Percentiles rank a stretch among this genome's conserved stretches.
Evolutionary conservation across 2,888 invertebrate species (phyloP).

Genomic region (Dugesia japonica): DNA sequence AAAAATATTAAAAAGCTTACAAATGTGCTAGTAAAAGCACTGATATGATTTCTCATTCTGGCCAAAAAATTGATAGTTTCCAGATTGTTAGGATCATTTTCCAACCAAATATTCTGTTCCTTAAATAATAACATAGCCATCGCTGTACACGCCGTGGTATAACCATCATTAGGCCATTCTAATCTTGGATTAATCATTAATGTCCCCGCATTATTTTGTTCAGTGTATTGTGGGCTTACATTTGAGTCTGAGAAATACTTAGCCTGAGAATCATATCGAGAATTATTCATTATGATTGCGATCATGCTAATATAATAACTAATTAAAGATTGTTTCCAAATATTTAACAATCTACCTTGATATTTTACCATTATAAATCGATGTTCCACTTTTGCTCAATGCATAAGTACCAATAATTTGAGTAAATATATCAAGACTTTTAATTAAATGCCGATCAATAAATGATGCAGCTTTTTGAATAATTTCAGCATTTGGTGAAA

Average conservation of each 20-base stretch:
- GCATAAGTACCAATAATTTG: slow-evolving; percentile 74
- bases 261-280: slow-evolving; percentile 17
- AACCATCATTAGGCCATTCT: slow-evolving; percentile 35
- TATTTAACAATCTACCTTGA: neutral
- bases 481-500: neutral
- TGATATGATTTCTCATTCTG: slow-evolving; percentile 24
- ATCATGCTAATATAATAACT: neutral
- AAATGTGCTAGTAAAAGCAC: slow-evolving; percentile 31
- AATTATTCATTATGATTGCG: neutral
- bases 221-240: neutral
- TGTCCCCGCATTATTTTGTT: slow-evolving; percentile 31
- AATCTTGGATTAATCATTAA: slow-evolving; percentile 30
- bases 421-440: slow-evolving; percentile 59
- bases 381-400: slow-evolving; percentile 45
- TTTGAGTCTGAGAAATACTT: slow-evolving; percentile 36
- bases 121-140: slow-evolving; percentile 17
- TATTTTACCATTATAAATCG: neutral
- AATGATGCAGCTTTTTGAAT: slow-evolving; percentile 48
- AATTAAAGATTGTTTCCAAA: neutral
- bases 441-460: slow-evolving; percentile 66
- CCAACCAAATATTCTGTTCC: slow-evolving; percentile 28
- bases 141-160: slow-evolving; percentile 24
- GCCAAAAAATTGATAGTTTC: slow-evolving; percentile 29
- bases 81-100: slow-evolving; percentile 11
- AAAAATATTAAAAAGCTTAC: slow-evolving; percentile 29